Evolutionary conservation across 2,113 vertebrate genomes (phyloP).

Genomic region (rat (Rattus norvegicus)): GRCr8 NC_086023.1:149116001-149116500

Average conservation of each 20-base stretch:
- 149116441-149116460: not conserved
- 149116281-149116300: not conserved
- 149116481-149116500: not conserved
- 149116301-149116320: no score
- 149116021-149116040: not conserved
- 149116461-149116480: not conserved
- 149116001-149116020: not conserved
- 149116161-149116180: not conserved
- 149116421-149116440: not conserved
- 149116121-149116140: not conserved
- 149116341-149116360: not conserved
- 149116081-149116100: not conserved
- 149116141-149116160: not conserved
- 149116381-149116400: not conserved
- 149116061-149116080: not conserved
- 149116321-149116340: not conserved
- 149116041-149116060: not conserved
- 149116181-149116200: not conserved
- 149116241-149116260: not conserved
- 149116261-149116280: not conserved
- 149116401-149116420: not conserved
- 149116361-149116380: not conserved
- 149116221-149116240: not conserved
- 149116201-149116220: not conserved
- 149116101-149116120: not conserved